Percentiles rank a stretch among this genome's conserved stretches.
These are phyloP conservation scores for Astreopora myriophthalma DNA, from an alignment of 64 coral and sea anemone species.

Conservation along the genomic window DNA sequence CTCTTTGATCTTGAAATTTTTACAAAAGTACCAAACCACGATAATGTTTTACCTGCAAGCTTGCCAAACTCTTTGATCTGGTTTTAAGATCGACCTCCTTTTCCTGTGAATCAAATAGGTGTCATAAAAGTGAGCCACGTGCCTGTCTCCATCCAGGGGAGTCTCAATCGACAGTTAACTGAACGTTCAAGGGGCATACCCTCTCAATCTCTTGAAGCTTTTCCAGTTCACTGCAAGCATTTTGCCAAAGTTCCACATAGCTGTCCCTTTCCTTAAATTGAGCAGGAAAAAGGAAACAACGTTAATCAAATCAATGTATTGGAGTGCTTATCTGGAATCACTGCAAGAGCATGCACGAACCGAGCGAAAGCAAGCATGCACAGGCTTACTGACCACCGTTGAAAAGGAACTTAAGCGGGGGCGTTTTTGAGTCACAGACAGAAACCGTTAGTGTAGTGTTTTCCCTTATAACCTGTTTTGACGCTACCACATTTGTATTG, in stretches of 20 bases:
- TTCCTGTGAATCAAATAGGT: slow-evolving; percentile 37
- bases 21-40: background rate
- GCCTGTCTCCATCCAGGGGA: too few relatives aligned
- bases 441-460: too few relatives aligned
- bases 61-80: slow-evolving; percentile 43
- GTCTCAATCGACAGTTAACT: background rate
- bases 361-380: too few relatives aligned
- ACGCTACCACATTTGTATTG: too few relatives aligned
- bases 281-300: background rate
- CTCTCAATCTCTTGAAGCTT: slow-evolving; percentile 86
- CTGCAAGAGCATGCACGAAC: too few relatives aligned
- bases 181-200: background rate
- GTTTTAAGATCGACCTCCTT: slow-evolving; percentile 61
- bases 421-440: too few relatives aligned
- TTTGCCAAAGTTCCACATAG: slow-evolving; percentile 90
- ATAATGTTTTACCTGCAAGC: slow-evolving; percentile 61
- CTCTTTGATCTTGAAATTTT: too few relatives aligned
- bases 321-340: too few relatives aligned
- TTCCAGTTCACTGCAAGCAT: slow-evolving; percentile 84
- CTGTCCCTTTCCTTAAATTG: slow-evolving; percentile 83
- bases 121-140: too few relatives aligned
- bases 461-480: too few relatives aligned
- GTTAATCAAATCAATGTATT: background rate
- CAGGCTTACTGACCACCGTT: too few relatives aligned
- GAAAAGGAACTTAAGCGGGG: too few relatives aligned